Base-by-base conservation (phyloP, 2,113 vertebrate species). In the Halichoeres trimaculatus region DNA sequence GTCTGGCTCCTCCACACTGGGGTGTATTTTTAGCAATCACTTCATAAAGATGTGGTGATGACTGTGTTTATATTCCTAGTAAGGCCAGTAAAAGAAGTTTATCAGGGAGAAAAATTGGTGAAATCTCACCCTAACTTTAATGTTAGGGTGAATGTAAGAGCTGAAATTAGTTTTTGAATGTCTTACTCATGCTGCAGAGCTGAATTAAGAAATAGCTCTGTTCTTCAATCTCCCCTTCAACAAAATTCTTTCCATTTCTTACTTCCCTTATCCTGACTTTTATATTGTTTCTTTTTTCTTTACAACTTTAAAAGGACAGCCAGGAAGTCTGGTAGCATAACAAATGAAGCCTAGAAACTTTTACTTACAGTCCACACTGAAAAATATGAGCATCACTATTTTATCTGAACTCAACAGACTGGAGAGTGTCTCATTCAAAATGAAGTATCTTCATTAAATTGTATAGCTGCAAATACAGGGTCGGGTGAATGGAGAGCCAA, bases 391-490 rank as follows among this genome's bases (percentile, higher is more conserved):
- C 41, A 59, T 83, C 52, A 77, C 47, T 48, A 11, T 48, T 70
- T 65, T 73, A 69, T 81, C 54, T 63, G 58, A 56, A 63, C 38
- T 73, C 26, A 72, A 72, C 59, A 67, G 20, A 74, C 60, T 61
- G 48, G 24, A 22, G 3, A 30, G 38, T 60, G 56, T 73, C 57
- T 71, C 64, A 54, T 23, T 64, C 43, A 30, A 80, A 85, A 88
- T 64, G n/a, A 74, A 70, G 70, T 72, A 67, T 62, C 74, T 76
- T 83, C 80, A 88, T 88, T 79, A 78, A 74, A 78, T 19, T 38
- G 52, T 75, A 81, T 36, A 35, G 30, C 41, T 35, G 3, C 23
- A 74, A n/a, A 78, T 35, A 54, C 16, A 69, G 41, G 24, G 55
- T 43, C 23, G 24, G 43, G 68, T 59, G 70, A 81, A 58, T 71